A percentile compares a stretch with the other conserved stretches of the same genome.
Evolutionary conservation across 2,113 vertebrate genomes (phyloP).

Genomic region (Pteruthius melanotis): DNA sequence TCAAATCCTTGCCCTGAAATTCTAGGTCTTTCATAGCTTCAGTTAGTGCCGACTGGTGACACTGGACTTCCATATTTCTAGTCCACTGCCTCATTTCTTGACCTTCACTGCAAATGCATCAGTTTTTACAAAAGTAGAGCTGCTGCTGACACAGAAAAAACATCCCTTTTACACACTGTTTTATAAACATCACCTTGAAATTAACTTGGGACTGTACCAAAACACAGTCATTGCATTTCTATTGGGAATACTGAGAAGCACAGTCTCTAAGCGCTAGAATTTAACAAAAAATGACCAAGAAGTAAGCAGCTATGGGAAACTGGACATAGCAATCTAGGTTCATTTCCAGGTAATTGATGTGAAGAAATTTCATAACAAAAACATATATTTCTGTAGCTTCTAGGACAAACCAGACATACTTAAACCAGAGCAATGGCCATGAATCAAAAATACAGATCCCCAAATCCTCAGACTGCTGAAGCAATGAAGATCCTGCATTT

Average conservation of each 20-base stretch:
- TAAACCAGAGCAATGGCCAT: background rate
- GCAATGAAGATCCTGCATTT: background rate
- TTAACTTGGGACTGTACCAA: background rate
- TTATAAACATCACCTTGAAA: background rate
- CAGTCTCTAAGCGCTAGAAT: background rate
- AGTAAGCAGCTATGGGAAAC: background rate
- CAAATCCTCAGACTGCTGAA: background rate
- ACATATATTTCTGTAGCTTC: background rate
- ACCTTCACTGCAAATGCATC: background rate
- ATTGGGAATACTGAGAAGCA: background rate
- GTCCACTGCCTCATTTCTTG: background rate
- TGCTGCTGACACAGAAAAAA: background rate
- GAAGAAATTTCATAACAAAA: background rate
- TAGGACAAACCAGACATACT: background rate
- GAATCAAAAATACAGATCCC: background rate
- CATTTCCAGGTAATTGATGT: background rate
- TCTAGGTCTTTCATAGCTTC: background rate
- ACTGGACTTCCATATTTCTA: background rate
- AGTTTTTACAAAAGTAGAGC: background rate
- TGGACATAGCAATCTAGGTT: background rate
- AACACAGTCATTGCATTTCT: background rate
- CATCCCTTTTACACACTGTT: background rate
- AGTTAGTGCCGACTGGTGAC: background rate
- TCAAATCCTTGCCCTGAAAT: background rate
- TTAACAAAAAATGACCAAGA: background rate